Evolutionary conservation across 2,797 vertebrate genomes (phyloP), one percentile per base, ranked within the genome.

Genomic region (Pangasius macronema): DNA sequence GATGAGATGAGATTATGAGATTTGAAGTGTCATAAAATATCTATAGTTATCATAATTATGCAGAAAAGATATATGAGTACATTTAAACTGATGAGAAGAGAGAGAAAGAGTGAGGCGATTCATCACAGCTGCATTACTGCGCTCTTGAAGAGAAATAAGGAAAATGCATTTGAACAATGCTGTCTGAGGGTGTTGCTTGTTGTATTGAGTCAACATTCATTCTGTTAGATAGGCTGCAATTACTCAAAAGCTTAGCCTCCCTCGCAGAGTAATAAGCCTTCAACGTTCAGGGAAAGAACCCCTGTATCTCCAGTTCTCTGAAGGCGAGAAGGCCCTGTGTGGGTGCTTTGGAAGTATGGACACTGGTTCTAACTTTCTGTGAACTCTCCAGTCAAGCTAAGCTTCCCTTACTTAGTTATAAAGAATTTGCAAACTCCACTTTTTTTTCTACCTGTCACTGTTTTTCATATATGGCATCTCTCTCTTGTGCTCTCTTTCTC

Each of bases 71-170:
- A 65, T 36, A 53, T 14, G 11, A 70, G 30, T 24, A 65, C 11
- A 83, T 83, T 83, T 83, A 68, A 24, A 36, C 82, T 51, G 42
- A 67, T 51, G 27, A 36, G 27, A 91, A 93, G 91, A 92, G 92
- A 93, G 93, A 93, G 84, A 87, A 13, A 16, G 73, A 39, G 59
- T 36, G 61, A 67, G 39, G 30, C 30, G 1, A 14, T 30, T 39
- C 20, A 49, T 63, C 24, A 67, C 20, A 5, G 55, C 53, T 46
- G 22, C 22, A 67, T 49, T 53, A 20, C 46, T 77, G 85, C 9
- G 8, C 59, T 81, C 46, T 79, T 55, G 30, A 51, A 68, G 14
- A 72, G n/a, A 87, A 76, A 85, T 39, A 53, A 27, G 42, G 22
- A 68, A 67, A 46, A 42, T 36, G 57, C 36, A 82, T 87, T 87